Conservation (phyloP, 2,113 vertebrate species). For the Heteronetta atricapilla region DNA sequence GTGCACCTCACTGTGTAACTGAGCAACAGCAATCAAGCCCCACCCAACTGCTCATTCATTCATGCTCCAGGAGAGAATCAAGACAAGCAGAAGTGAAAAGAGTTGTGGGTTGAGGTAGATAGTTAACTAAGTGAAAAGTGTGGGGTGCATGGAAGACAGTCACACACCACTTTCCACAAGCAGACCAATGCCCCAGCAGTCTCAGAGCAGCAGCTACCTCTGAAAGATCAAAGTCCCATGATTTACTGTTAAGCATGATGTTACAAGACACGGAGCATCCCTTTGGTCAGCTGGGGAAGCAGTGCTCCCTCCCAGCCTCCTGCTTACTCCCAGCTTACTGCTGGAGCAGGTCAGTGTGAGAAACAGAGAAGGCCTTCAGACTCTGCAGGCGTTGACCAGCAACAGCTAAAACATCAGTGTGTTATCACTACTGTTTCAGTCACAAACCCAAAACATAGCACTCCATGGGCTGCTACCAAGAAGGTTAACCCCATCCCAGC, state of each 20-base stretch:
- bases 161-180: neutral
- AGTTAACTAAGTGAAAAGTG: too few species aligned
- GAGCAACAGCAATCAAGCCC: neutral
- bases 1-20: neutral
- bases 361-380: neutral
- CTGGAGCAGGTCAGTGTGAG: fast-evolving
- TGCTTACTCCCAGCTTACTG: neutral
- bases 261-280: neutral
- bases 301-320: neutral
- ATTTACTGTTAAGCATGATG: neutral
- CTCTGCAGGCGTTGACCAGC: neutral
- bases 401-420: neutral
- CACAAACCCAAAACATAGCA: neutral
- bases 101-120: too few species aligned
- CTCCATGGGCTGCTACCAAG: neutral
- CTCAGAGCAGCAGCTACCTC: neutral
- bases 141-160: too few species aligned
- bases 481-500: neutral
- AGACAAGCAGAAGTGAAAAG: too few species aligned
- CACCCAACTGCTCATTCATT: neutral
- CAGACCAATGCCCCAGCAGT: neutral
- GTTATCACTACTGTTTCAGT: neutral
- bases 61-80: too few species aligned
- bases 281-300: neutral
- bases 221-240: neutral